These are phyloP conservation scores for Drosophila pegasa DNA, from an alignment of 2,888 invertebrate species.

Conservation along the genomic window DNA sequence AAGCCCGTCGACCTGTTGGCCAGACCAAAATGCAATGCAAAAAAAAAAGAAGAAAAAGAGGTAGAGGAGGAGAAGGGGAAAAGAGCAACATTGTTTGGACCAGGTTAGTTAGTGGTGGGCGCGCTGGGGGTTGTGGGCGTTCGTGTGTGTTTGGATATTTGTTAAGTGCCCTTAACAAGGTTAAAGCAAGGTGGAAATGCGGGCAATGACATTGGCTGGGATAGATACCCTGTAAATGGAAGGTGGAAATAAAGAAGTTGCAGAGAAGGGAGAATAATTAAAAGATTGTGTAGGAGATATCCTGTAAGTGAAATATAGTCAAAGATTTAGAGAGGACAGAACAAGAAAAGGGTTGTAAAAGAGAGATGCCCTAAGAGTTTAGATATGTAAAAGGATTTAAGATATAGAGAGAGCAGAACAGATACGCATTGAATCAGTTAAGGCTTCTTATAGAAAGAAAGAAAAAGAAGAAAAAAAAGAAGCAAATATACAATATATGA, in stretches of 20 bases:
- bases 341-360: no score
- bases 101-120: conserved; percentile 9
- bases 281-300: no score
- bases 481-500: no score
- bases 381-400: no score
- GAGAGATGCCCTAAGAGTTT: no score
- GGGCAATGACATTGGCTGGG: neutral
- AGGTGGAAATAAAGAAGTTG: no score
- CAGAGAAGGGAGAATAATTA: neutral
- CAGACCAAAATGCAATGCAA: conserved; percentile 23
- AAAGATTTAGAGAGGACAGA: no score
- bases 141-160: neutral
- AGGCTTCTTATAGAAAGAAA: no score
- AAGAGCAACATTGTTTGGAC: conserved; percentile 2
- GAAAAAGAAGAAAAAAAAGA: no score
- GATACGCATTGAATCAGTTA: no score
- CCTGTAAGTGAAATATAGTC: neutral
- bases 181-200: conserved; percentile 23
- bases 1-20: conserved; percentile 73
- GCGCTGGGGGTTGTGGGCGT: neutral
- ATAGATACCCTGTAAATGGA: conserved; percentile 24
- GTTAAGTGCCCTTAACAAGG: conserved; percentile 22
- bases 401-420: no score
- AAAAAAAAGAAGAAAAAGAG: conserved; percentile 1
- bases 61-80: neutral